Base-by-base conservation (phyloP, 2,888 invertebrate genomes). In the Drosophila atroscutellata region DNA sequence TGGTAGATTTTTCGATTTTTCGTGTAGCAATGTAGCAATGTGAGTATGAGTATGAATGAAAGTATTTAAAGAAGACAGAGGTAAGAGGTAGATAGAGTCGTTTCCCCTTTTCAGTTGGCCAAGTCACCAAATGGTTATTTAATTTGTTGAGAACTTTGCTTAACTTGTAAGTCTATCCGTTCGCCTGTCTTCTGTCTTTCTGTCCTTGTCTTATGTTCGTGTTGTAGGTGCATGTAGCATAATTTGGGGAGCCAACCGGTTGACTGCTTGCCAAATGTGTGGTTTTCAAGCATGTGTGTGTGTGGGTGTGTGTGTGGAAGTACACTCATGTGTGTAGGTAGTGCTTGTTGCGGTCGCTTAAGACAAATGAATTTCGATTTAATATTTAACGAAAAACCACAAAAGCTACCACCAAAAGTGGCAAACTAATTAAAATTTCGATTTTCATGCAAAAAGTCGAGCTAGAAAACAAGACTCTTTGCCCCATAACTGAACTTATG, bases 351-450 rank as follows among this genome's bases (percentile, higher is more conserved):
- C 58, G 83, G 89, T 72, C 68, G 75, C 60, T 81, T 72, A 77
- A 85, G 77, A 80, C 80, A 89, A 89, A 85, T 77, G 86, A 71
- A 75, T 75, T 75, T 82, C 67, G 83, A 71, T 88, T 88, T 66
- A 49, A 71, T 89, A 77, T 85, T 82, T 83, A 73, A 67, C 66
- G 54, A 54, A 60, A 57, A 74, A 62, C 87, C 89, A 57, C 82
- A 61, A 57, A 70, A 70, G 58, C 81, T 69, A 75, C 69, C 70
- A 69, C 77, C 71, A 73, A 77, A 73, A 72, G 83, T 83, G 80
- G 63, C 80, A 90, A 86, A 75, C 78, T 74, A 86, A 88, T 86
- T 80, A 83, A 77, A 80, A 86, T 77, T 80, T 59, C 28, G 65
- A 78, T 52, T 68, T 68, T 50, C 24, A 45, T 9, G 24, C 30